Conservation (phyloP, 2,797 vertebrate species). For the Rhynchonycteris naso region DNA sequence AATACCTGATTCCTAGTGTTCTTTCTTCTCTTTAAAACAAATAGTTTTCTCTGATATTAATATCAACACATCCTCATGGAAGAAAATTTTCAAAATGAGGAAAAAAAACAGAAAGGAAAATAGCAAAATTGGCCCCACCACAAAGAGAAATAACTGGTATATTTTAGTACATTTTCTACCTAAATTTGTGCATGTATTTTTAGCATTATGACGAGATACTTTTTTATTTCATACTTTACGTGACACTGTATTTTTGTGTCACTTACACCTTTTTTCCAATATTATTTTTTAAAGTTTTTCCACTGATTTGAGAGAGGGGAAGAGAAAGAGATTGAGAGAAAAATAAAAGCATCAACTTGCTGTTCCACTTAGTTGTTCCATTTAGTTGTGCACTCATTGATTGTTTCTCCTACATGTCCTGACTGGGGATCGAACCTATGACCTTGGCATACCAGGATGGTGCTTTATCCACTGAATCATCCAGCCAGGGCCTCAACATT, state of each 20-base stretch:
- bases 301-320: too few relatives aligned
- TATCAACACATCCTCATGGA: neutral
- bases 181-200: conserved; percentile 2
- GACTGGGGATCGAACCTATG: too few relatives aligned
- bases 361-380: too few relatives aligned
- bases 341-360: too few relatives aligned
- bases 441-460: too few relatives aligned
- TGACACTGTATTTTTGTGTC: neutral
- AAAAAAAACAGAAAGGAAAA: neutral
- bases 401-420: too few relatives aligned
- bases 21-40: conserved; percentile 21
- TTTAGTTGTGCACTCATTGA: too few relatives aligned
- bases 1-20: neutral
- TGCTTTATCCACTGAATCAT: too few relatives aligned
- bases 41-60: conserved; percentile 27
- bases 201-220: neutral
- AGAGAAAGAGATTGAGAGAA: too few relatives aligned
- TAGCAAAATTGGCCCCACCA: neutral
- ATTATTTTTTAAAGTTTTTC: conserved; percentile 36
- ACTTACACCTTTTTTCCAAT: conserved; percentile 24
- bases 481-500: too few relatives aligned
- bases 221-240: neutral
- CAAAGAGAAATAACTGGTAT: neutral
- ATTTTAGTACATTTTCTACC: neutral
- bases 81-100: conserved; percentile 18